Conservation (phyloP, 2,113 vertebrate genomes). For the Equus przewalskii region DNA sequence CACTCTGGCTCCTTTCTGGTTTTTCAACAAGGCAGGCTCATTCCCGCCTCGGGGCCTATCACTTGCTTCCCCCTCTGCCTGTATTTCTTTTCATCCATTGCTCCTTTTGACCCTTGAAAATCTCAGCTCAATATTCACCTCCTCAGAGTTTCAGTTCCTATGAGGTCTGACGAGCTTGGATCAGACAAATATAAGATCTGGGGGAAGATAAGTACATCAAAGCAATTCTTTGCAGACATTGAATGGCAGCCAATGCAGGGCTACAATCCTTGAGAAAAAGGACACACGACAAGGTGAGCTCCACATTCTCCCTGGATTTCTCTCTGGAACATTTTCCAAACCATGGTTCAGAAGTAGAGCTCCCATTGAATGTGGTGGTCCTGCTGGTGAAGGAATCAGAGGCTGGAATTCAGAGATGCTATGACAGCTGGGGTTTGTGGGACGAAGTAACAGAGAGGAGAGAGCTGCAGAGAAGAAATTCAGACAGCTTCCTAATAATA, state of each 20-base stretch:
- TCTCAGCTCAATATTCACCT: no score
- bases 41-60: not conserved
- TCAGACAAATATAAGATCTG: not conserved
- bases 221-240: not conserved
- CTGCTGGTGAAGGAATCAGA: not conserved
- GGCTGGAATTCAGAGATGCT: not conserved
- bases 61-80: not conserved
- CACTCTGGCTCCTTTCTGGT: rapidly evolving
- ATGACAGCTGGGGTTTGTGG: not conserved
- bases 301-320: not conserved
- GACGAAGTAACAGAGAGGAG: not conserved
- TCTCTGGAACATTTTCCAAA: not conserved
- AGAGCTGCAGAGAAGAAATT: not conserved
- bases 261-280: not conserved
- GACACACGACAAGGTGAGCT: rapidly evolving
- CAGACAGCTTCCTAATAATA: not conserved
- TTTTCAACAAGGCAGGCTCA: not conserved
- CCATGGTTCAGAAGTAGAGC: rapidly evolving
- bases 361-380: not conserved
- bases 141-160: not conserved
- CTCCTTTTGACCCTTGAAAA: not conserved
- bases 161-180: not conserved
- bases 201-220: not conserved
- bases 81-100: not conserved
- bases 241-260: rapidly evolving